A percentile compares a stretch with the other conserved stretches of the same genome.
These are phyloP conservation scores for Bolborhynchus lineola DNA, from an alignment of 2,113 vertebrate species.

Conservation along the genomic window DNA sequence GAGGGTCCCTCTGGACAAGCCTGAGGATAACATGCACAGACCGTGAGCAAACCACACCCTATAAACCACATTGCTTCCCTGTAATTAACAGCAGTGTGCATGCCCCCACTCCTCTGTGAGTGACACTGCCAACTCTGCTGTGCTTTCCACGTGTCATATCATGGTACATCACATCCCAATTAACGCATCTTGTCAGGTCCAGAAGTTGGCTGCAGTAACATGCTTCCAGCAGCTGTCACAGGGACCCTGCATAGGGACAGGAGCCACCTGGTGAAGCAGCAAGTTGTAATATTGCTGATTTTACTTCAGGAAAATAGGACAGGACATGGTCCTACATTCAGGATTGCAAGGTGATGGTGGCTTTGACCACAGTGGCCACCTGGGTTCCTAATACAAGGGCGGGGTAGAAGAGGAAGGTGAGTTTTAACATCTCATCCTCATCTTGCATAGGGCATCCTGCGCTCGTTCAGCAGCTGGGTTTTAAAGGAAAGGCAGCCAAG, in stretches of 20 bases:
- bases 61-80: neutral
- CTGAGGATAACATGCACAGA: neutral
- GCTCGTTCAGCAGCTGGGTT: neutral
- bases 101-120: neutral
- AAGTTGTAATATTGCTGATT: neutral
- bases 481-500: neutral
- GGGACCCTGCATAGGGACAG: slow-evolving; percentile 34
- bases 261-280: neutral
- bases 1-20: neutral
- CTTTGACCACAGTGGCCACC: neutral
- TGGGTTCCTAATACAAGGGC: fast-evolving
- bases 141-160: slow-evolving; percentile 1
- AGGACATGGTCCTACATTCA: neutral
- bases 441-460: neutral
- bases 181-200: slow-evolving; percentile 72
- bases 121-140: slow-evolving; percentile 46
- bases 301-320: neutral
- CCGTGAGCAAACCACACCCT: neutral
- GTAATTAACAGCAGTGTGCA: slow-evolving; percentile 33
- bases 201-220: slow-evolving; percentile 45
- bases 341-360: neutral
- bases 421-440: neutral
- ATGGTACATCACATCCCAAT: slow-evolving; percentile 62
- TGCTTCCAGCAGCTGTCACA: slow-evolving; percentile 70
- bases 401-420: neutral